Conservation (phyloP, 2,113 vertebrate species). For the Limnothrissa miodon region DNA sequence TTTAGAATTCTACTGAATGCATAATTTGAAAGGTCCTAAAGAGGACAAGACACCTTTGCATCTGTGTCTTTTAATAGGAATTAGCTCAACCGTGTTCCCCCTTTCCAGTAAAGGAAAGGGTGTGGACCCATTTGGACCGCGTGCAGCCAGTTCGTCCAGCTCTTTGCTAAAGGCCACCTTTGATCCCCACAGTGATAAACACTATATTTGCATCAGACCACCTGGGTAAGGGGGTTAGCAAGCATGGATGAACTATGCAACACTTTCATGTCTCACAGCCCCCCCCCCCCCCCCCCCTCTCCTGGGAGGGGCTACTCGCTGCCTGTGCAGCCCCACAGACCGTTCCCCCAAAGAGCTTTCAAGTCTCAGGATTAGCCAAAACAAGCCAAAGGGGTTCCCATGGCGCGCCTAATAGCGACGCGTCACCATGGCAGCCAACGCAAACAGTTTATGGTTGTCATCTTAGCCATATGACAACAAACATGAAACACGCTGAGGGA, state of each 20-base stretch:
- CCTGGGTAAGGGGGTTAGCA: background rate
- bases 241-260: background rate
- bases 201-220: background rate
- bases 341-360: conserved; percentile 36
- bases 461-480: background rate
- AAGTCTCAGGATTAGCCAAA: conserved; percentile 38
- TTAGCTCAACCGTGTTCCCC: background rate
- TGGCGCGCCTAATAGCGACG: background rate
- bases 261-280: background rate
- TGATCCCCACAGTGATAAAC: background rate
- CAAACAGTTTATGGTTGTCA: conserved; percentile 10
- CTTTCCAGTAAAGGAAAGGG: background rate
- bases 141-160: background rate
- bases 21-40: background rate
- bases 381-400: conserved; percentile 19
- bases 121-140: background rate
- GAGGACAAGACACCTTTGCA: background rate
- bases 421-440: conserved; percentile 25
- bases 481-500: background rate
- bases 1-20: background rate
- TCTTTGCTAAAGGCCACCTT: background rate
- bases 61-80: background rate
- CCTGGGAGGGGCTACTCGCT: background rate
- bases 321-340: conserved; percentile 3
- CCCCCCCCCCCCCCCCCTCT: background rate